A percentile compares a stretch with the other conserved stretches of the same genome.
phyloP scores from a whole-genome alignment of 2,797 vertebrate genomes.

The Sebastes taczanowskii region DNA sequence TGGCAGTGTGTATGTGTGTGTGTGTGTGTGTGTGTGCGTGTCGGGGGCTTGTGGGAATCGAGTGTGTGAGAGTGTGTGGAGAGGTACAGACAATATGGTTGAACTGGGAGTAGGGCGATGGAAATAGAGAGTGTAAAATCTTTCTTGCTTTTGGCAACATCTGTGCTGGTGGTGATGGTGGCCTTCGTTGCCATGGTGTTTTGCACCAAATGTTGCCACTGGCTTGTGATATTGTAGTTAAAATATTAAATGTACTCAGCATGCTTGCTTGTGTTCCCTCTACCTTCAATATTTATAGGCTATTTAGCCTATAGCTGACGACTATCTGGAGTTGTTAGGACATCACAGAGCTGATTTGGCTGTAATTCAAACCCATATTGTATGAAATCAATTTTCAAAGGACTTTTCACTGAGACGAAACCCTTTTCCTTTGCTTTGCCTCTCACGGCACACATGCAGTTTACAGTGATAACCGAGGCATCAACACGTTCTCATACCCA shows the following conservation, averaged over 20 bases:
- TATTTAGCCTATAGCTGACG: background rate
- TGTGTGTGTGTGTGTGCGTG: background rate
- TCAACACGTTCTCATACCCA: no score
- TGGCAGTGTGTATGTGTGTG: slow-evolving; percentile 33
- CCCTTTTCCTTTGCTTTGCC: background rate
- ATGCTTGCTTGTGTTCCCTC: background rate
- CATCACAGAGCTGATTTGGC: background rate
- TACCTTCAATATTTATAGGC: background rate
- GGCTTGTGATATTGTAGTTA: background rate
- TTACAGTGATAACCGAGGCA: background rate
- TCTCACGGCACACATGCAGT: background rate
- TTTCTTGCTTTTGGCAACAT: slow-evolving; percentile 23
- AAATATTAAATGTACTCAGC: background rate
- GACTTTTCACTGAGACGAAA: background rate
- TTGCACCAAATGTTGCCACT: slow-evolving; percentile 6
- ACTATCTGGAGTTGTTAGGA: background rate
- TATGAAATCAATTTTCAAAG: background rate
- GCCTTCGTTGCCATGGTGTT: slow-evolving; percentile 42
- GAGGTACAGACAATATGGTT: slow-evolving; percentile 13
- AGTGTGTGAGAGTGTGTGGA: background rate
- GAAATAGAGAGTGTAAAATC: slow-evolving; percentile 8
- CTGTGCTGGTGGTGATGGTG: slow-evolving; percentile 1
- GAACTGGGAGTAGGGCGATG: slow-evolving; percentile 6
- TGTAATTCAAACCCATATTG: background rate
- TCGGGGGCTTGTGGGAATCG: background rate